Conservation (phyloP, 2,113 vertebrate genomes). For the Aptenodytes forsteri region DNA sequence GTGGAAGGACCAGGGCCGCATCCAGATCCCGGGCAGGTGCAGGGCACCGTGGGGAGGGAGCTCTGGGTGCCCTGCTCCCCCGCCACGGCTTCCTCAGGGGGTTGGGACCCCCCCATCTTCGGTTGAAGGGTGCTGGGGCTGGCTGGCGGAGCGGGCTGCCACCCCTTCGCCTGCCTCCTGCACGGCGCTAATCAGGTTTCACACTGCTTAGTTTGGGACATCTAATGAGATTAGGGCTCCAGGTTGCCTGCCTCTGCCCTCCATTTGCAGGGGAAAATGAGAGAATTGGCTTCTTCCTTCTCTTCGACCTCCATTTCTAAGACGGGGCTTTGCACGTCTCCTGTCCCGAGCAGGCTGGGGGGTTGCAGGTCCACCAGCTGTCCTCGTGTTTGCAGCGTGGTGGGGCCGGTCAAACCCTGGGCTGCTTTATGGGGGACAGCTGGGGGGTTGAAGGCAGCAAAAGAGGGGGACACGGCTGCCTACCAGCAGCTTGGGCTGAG, state of each 20-base stretch:
- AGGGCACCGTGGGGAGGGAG: neutral
- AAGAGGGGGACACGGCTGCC: rapidly evolving
- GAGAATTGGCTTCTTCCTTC: neutral
- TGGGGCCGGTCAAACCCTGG: neutral
- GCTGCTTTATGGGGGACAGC: neutral
- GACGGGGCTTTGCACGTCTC: neutral
- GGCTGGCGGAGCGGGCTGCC: neutral
- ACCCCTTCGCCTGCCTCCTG: neutral
- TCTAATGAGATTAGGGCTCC: conserved; percentile 50
- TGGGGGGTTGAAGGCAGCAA: neutral
- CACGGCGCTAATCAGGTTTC: conserved; percentile 5
- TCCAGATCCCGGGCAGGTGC: neutral
- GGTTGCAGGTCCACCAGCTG: neutral
- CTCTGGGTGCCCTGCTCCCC: neutral
- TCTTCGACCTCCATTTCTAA: neutral
- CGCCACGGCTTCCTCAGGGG: rapidly evolving
- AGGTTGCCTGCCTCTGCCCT: conserved; percentile 4
- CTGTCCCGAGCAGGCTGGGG: rapidly evolving
- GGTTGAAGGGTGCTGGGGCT: neutral
- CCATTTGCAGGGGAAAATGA: neutral
- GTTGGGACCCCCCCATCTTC: neutral
- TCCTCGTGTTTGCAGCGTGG: rapidly evolving
- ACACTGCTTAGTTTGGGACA: conserved; percentile 50
- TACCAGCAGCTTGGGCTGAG: neutral
- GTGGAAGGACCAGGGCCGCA: neutral